Evolutionary conservation across 2,888 invertebrate genomes (phyloP).

Genomic region (Hecatera dysodea): DNA sequence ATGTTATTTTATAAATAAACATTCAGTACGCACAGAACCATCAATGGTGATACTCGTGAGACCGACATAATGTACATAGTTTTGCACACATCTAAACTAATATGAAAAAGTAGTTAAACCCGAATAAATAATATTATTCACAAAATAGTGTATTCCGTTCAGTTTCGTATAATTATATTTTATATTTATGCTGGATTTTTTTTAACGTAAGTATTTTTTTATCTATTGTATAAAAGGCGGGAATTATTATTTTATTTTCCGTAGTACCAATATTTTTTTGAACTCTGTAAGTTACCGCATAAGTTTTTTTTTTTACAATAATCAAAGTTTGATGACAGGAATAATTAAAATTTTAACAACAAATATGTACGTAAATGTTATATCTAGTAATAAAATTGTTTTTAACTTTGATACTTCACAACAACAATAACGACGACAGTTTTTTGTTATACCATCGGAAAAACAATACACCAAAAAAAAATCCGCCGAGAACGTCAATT

Average conservation of each 20-base stretch:
- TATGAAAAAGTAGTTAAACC: neutral
- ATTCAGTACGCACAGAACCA: conserved; percentile 1
- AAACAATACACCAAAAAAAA: too few relatives aligned
- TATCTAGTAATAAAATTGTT: too few relatives aligned
- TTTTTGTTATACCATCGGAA: too few relatives aligned
- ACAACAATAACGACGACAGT: too few relatives aligned
- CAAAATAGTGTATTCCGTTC: conserved; percentile 10
- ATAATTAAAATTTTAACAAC: too few relatives aligned
- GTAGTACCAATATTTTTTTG: too few relatives aligned
- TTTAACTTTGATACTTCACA: too few relatives aligned
- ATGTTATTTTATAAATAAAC: neutral
- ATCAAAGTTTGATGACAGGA: too few relatives aligned
- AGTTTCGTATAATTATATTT: too few relatives aligned
- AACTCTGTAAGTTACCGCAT: too few relatives aligned
- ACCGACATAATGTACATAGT: neutral
- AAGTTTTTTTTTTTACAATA: too few relatives aligned
- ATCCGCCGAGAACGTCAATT: neutral
- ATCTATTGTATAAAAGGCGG: neutral
- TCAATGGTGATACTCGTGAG: conserved; percentile 15
- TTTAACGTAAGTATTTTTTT: conserved; percentile 23
- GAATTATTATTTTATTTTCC: neutral
- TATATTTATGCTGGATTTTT: neutral
- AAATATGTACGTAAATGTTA: too few relatives aligned
- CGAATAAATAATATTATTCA: neutral
- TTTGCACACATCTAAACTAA: neutral